These are phyloP conservation scores for Phortica variegata DNA, from an alignment of 1,140 invertebrate species.

Conservation along the genomic window DNA sequence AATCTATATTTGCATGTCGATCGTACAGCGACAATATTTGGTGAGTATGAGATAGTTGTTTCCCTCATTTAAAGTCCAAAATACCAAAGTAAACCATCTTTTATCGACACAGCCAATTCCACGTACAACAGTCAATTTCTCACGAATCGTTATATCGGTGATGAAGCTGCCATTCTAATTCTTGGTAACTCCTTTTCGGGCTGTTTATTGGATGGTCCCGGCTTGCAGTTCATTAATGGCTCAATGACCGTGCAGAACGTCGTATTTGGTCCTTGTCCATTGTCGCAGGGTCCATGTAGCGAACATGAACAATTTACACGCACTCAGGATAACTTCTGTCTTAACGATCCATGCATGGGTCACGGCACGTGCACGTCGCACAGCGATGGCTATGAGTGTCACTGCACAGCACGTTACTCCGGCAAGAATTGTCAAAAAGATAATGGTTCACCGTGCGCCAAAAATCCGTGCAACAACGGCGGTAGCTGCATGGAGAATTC, in stretches of 20 bases:
- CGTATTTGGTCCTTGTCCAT: conserved; percentile 72
- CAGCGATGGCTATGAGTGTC: conserved; percentile 74
- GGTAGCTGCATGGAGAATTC: conserved; percentile 72
- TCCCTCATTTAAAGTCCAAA: not conserved
- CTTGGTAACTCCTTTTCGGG: conserved; percentile 79
- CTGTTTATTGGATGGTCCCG: conserved; percentile 80
- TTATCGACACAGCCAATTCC: conserved; percentile 71
- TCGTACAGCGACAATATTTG: conserved; percentile 46
- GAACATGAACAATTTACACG: conserved; percentile 60
- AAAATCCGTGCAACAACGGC: conserved; percentile 72
- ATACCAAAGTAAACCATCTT: no score
- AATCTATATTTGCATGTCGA: conserved; percentile 64
- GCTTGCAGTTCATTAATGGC: conserved; percentile 72
- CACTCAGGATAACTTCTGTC: conserved; percentile 68
- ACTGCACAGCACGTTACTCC: conserved; percentile 74
- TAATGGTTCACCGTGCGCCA: conserved; percentile 69
- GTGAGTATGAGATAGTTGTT: conserved; percentile 39
- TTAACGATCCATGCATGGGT: conserved; percentile 76
- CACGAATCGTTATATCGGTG: conserved; percentile 67
- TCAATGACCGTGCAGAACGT: conserved; percentile 67
- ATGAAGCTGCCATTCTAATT: conserved; percentile 65
- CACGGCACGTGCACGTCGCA: conserved; percentile 76
- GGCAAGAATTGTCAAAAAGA: conserved; percentile 85
- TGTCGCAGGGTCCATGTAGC: conserved; percentile 68
- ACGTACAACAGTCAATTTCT: conserved; percentile 75